phyloP scores from a whole-genome alignment of 2,888 invertebrate species.

The Embidobia sp. region DNA sequence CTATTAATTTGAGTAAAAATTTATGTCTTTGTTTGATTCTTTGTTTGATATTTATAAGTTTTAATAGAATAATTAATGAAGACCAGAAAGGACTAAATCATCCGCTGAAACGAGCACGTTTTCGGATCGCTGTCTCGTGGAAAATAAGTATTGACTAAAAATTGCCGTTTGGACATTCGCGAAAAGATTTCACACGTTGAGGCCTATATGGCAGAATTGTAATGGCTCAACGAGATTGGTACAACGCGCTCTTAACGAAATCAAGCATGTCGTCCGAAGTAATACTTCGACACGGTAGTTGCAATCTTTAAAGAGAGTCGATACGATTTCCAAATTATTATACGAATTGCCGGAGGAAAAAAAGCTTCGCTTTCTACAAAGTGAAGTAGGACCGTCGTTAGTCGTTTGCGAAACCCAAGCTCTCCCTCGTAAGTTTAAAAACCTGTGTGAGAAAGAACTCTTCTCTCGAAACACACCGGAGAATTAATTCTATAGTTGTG shows the following conservation, averaged over 20 bases:
- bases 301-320: conserved; percentile 62
- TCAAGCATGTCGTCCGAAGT: conserved; percentile 62
- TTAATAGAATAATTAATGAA: too few species aligned
- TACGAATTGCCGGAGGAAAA: conserved; percentile 55
- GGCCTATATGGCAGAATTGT: conserved; percentile 48
- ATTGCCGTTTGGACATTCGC: conserved; percentile 18
- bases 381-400: conserved; percentile 56
- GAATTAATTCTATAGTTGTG: too few species aligned
- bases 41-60: too few species aligned
- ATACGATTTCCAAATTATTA: conserved; percentile 67
- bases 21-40: too few species aligned
- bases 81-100: too few species aligned
- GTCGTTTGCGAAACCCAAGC: conserved; percentile 58
- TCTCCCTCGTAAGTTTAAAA: conserved; percentile 47
- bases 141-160: neutral
- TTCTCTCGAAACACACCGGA: neutral
- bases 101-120: too few species aligned
- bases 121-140: too few species aligned
- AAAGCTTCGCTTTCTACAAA: conserved; percentile 65
- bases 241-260: conserved; percentile 60
- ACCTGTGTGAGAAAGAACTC: conserved; percentile 42
- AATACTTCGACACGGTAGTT: conserved; percentile 64
- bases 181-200: conserved; percentile 43
- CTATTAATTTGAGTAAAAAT: too few species aligned
- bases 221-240: conserved; percentile 60